Evolutionary conservation across 1,140 invertebrate species (phyloP).

Genomic region (Drosophila setifemur): DNA sequence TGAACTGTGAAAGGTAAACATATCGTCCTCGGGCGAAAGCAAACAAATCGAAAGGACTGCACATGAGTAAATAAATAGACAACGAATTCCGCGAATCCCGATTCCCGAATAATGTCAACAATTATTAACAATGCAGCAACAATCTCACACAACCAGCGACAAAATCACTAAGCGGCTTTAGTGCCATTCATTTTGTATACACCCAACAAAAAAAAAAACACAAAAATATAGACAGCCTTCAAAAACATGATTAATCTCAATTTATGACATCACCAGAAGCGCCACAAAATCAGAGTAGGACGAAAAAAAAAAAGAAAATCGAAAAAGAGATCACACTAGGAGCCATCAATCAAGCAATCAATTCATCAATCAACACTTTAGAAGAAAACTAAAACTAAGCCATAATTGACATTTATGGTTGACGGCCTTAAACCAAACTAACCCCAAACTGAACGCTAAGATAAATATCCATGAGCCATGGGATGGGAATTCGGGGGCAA

Average conservation of each 20-base stretch:
- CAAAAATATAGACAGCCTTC: conserved; percentile 34
- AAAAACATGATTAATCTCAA: conserved; percentile 77
- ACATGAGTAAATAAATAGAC: conserved; percentile 31
- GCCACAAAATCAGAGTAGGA: conserved; percentile 1
- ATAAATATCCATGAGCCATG: neutral
- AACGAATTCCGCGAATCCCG: conserved; percentile 43
- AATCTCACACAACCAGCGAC: conserved; percentile 4
- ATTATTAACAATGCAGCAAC: conserved; percentile 37
- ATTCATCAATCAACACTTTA: conserved; percentile 68
- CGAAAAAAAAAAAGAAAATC: conserved; percentile 3
- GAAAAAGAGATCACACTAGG: conserved; percentile 39
- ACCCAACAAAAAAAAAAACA: neutral
- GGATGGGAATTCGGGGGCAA: neutral
- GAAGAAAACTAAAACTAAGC: conserved; percentile 5
- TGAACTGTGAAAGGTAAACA: conserved; percentile 13
- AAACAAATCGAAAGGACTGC: conserved; percentile 16
- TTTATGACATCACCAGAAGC: conserved; percentile 65
- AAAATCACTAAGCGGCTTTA: conserved; percentile 36
- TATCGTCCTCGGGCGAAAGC: neutral
- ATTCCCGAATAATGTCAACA: conserved; percentile 21
- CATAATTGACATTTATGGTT: conserved; percentile 45
- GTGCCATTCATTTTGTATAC: conserved; percentile 13
- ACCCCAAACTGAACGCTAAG: conserved; percentile 11
- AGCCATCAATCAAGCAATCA: conserved; percentile 71
- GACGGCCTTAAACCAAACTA: conserved; percentile 7